Base-by-base conservation (phyloP, 2,888 invertebrate genomes). In the Lacanobia wlatinum region DNA sequence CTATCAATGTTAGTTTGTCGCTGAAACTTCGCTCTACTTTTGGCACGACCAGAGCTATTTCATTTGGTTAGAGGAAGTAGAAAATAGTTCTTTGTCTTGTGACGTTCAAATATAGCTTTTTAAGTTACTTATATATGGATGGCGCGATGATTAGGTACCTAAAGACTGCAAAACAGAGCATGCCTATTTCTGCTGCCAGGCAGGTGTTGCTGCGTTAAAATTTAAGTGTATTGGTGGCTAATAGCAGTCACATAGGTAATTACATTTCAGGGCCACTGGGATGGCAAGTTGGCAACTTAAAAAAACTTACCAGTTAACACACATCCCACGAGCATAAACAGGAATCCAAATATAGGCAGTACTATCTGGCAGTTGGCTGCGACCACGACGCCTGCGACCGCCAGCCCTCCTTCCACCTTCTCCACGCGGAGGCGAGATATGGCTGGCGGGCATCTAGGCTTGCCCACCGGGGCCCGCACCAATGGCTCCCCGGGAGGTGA, bases 291-390 rank as follows among this genome's bases (percentile, higher is more conserved):
- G 34, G 34, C 34, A 34, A 34, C 34, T 6, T 34, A 34, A 34
- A 46, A 53, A 56, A 4, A 79, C 95, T 92, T 91, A 98, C 98
- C 97, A 78, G 98, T 98, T 76, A 98, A 96, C 70, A 98, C 98
- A 90, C 97, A 97, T 89, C 98, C 98, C 73, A 97, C 97, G 74
- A 98, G 96, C 92, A 98, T 96, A 91, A 98, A 98, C 74, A 98
- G 96, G 90, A 97, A 97, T 62, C 98, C 98, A 91, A 98, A 98
- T 84, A 97, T 97, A 43, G 98, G 98, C 82, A 98, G 95, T 77
- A 98, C 97, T 83, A 98, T 97, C 92, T 98, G 98, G 91, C 98
- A 98, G 93, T 98, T 98, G 83, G 98, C 97, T 52, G 98, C 98
- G 58, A 98, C 97, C 23, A 98, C 97, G 67, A 98, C 97, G 5